phyloP scores from a whole-genome alignment of 2,888 invertebrate genomes.

The Drosophila nr. medialis region DNA sequence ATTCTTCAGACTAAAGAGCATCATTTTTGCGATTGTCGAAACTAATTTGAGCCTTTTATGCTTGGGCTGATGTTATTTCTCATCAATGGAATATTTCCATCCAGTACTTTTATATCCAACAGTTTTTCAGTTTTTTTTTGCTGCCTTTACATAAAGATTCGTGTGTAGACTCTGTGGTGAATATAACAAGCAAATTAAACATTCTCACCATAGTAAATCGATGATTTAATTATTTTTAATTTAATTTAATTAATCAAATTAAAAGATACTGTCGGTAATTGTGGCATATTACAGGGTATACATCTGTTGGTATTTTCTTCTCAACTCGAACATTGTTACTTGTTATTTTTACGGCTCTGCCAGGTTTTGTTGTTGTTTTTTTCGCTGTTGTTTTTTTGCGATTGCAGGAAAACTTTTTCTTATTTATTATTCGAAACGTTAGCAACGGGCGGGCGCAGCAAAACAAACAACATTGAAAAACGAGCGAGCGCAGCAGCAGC shows the following conservation, averaged over 20 bases:
- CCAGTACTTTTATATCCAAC: background rate
- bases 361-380: slow-evolving; percentile 22
- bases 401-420: slow-evolving; percentile 82
- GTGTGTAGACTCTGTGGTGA: background rate
- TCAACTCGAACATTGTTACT: slow-evolving; percentile 18
- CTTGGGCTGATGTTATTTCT: no score
- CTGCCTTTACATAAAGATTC: background rate
- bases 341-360: slow-evolving; percentile 59
- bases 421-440: slow-evolving; percentile 82
- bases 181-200: background rate
- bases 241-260: background rate
- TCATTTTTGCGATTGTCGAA: no score
- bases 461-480: slow-evolving; percentile 72
- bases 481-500: slow-evolving; percentile 51
- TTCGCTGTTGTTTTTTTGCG: slow-evolving; percentile 40
- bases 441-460: slow-evolving; percentile 50
- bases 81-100: no score
- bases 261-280: background rate
- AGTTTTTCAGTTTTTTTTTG: background rate
- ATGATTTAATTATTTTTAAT: background rate
- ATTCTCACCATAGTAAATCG: background rate
- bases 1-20: background rate
- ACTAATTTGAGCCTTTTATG: no score
- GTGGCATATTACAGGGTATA: slow-evolving; percentile 8
- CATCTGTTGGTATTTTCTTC: background rate